Percentiles rank a stretch among this genome's conserved stretches.
Evolutionary conservation across 2,113 vertebrate genomes (phyloP).

Genomic region (Tragulus kanchil): DNA sequence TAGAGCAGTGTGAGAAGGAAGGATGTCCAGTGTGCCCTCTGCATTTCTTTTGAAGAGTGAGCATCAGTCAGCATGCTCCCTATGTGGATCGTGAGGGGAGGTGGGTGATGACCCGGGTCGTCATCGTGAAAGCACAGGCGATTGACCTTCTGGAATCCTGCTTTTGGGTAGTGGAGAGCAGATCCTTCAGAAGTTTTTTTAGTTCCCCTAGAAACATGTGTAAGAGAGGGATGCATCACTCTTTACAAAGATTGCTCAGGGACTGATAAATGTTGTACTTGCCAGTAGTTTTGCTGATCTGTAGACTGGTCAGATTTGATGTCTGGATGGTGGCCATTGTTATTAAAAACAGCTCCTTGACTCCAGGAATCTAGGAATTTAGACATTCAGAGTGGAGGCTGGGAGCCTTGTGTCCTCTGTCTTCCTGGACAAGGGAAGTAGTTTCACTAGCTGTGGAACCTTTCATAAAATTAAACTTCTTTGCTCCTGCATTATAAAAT

Average conservation of each 20-base stretch:
- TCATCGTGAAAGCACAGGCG: background rate
- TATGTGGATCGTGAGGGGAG: background rate
- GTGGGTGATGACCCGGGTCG: background rate
- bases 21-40: background rate
- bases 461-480: slow-evolving; percentile 9
- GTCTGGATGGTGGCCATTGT: background rate
- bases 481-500: slow-evolving; percentile 10
- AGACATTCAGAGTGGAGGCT: background rate
- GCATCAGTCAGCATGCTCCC: background rate
- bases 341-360: background rate
- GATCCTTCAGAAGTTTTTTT: background rate
- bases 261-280: background rate
- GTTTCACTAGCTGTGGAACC: background rate
- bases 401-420: background rate
- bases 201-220: background rate
- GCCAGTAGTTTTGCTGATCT: slow-evolving; percentile 25
- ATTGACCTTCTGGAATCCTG: background rate
- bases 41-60: background rate
- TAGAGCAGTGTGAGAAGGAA: background rate
- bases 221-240: background rate
- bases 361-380: background rate
- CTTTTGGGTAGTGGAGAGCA: background rate
- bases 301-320: background rate
- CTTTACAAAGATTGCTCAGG: background rate
- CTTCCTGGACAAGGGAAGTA: background rate